phyloP scores from a whole-genome alignment of 1,140 invertebrate genomes.

The Chironomus striatipennis region DNA sequence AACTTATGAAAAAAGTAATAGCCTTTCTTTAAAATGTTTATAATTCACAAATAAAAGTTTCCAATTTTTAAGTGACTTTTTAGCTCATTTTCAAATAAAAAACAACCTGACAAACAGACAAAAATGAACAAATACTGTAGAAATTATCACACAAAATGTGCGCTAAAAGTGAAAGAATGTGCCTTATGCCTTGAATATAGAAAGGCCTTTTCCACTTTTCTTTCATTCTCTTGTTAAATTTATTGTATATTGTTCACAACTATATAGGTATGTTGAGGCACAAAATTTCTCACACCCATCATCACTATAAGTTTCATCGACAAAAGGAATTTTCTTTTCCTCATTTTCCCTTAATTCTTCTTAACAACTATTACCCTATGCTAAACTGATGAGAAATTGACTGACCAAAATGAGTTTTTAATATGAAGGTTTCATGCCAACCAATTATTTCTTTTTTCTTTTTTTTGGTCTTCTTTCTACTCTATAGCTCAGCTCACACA shows the following conservation, averaged over 20 bases:
- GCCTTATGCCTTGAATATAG: not conserved
- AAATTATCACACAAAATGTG: too few species aligned
- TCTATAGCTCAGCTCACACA: not conserved
- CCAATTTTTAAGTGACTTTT: too few species aligned
- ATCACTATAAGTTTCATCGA: not conserved
- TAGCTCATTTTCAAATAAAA: too few species aligned
- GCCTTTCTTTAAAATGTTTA: too few species aligned
- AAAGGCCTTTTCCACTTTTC: not conserved
- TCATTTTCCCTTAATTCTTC: not conserved
- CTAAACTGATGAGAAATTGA: constrained; percentile 11
- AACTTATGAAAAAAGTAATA: too few species aligned
- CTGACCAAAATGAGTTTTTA: constrained; percentile 20
- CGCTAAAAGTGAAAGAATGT: not conserved
- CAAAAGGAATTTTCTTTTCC: not conserved
- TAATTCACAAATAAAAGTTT: too few species aligned
- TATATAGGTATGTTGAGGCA: not conserved
- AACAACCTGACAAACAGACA: too few species aligned
- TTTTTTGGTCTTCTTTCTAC: not conserved
- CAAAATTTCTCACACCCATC: not conserved
- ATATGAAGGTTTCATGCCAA: constrained; percentile 19
- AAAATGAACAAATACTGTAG: too few species aligned
- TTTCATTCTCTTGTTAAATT: not conserved
- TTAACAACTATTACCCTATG: not conserved
- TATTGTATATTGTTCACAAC: not conserved
- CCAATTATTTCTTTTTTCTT: constrained; percentile 14